Evolutionary conservation across 2,113 vertebrate genomes (phyloP).

Genomic region (Tor tambroides): DNA sequence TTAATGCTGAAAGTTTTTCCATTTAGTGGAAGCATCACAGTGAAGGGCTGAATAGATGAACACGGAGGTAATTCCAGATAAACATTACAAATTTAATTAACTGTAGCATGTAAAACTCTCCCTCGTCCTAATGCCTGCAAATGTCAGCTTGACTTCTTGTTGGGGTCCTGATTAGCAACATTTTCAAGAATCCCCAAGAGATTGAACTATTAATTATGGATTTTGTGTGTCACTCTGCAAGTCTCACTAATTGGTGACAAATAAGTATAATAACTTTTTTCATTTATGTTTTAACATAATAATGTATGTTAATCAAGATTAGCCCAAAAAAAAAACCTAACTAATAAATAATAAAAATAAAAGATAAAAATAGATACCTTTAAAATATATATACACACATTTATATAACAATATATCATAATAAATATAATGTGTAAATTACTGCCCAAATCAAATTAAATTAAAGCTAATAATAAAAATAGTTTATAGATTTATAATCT

Average conservation of each 20-base stretch:
- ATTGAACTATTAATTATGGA: neutral
- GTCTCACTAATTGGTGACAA: neutral
- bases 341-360: no score
- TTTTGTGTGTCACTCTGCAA: neutral
- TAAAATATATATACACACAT: no score
- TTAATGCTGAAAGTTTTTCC: neutral
- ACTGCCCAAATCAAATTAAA: no score
- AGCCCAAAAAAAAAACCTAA: no score
- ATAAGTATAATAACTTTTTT: neutral
- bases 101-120: neutral
- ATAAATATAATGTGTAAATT: neutral
- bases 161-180: neutral
- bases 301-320: no score
- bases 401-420: neutral
- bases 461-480: no score
- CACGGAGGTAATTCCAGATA: neutral
- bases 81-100: neutral
- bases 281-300: no score
- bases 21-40: neutral
- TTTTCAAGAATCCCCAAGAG: neutral
- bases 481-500: no score
- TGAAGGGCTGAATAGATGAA: neutral
- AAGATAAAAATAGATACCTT: no score
- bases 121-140: neutral
- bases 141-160: neutral